phyloP scores from a whole-genome alignment of 2,888 invertebrate species.

The Drosophila diplacantha region DNA sequence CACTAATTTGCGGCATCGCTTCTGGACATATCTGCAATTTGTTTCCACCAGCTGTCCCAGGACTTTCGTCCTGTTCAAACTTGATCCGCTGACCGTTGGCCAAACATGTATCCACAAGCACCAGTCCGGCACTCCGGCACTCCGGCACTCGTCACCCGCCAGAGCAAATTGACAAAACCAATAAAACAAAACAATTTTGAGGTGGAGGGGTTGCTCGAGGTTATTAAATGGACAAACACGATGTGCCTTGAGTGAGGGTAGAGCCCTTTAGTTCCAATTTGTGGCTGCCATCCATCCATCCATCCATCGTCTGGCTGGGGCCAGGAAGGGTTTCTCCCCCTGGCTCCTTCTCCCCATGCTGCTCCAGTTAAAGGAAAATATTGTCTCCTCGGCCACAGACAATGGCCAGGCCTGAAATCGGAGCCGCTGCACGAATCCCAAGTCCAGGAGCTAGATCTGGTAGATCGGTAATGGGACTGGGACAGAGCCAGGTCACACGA shows the following conservation, averaged over 20 bases:
- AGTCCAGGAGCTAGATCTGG: conserved; percentile 33
- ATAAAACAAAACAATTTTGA: conserved; percentile 45
- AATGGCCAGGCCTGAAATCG: conserved; percentile 47
- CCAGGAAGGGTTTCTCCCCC: conserved; percentile 4
- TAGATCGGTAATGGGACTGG: background rate
- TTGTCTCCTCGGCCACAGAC: conserved; percentile 54
- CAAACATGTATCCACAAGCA: conserved; percentile 32
- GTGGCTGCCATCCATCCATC: conserved; percentile 14
- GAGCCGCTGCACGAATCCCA: conserved; percentile 51
- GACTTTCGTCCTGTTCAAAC: conserved; percentile 32
- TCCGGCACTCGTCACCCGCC: conserved; percentile 24
- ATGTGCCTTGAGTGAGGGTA: conserved; percentile 5
- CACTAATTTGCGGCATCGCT: conserved; percentile 74
- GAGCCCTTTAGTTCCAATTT: conserved; percentile 10
- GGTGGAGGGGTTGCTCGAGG: conserved; percentile 11
- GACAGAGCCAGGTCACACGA: conserved; percentile 16
- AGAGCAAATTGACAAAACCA: conserved; percentile 61
- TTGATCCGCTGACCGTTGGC: conserved; percentile 47
- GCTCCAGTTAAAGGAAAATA: conserved; percentile 28
- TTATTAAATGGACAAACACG: conserved; percentile 28
- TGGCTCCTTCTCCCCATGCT: background rate
- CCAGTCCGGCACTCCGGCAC: background rate
- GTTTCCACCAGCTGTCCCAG: conserved; percentile 68
- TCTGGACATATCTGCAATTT: conserved; percentile 72
- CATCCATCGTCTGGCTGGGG: background rate